Evolutionary conservation across 2,797 vertebrate genomes (phyloP), one percentile per base, ranked within the genome.

Genomic region (Myioborus melanocephalus): DNA sequence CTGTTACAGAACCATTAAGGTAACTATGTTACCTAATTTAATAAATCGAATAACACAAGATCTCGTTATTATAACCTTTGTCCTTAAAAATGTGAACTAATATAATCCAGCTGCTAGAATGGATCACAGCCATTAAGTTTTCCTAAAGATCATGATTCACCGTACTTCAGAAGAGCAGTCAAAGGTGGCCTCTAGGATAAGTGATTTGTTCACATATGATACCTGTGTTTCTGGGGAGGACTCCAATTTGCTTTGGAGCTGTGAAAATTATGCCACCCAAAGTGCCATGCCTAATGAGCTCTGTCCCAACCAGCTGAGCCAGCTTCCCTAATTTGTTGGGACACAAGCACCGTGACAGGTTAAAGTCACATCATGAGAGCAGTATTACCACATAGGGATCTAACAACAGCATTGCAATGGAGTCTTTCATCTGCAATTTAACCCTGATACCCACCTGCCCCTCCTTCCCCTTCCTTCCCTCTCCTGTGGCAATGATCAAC

Each of bases 71-170:
- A 46, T 84, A 96, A 96, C 94, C 87, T 88, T 94, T 96, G 87
- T 96, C 89, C 92, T 95, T 88, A 93, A 97, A 96, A 96, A 92
- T 82, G 52, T 70, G 95, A 91, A 91, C 84, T 95, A 94, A 91
- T 86, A 50, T 11, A 86, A 93, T 70, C 65, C 93, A 96, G 89
- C 87, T 94, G 87, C 69, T 94, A 68, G 63, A 63, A 30, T 95
- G 93, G 93, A 86, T 34, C 24, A 30, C 56, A 83, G 85, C 89
- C 92, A 94, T 35, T 60, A 78, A 34, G 30, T 90, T 94, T 95
- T 96, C 91, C 92, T 91, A 35, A 95, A 93, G 89, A 94, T 88
- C 63, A 73, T 93, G 94, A 96, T 90, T 95, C 91, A 94, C 14
- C 2, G 5, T 20, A 32, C 87, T 87, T 87, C 61, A 63, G 30